These are phyloP conservation scores for Lasioglossum figueresi DNA, from an alignment of 2,888 invertebrate species.

Conservation along the genomic window DNA sequence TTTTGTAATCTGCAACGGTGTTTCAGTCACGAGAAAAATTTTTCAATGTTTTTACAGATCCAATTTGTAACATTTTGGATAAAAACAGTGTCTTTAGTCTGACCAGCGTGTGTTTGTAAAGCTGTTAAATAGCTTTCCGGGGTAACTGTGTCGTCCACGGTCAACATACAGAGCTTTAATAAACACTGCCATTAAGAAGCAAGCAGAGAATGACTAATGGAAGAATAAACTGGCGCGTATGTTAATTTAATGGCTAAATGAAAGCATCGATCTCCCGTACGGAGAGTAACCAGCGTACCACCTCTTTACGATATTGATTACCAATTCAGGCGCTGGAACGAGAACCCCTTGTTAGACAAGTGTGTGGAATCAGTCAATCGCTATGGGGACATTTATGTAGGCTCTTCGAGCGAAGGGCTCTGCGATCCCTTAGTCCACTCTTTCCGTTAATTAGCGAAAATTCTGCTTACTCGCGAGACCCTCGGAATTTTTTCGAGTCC, in stretches of 20 bases:
- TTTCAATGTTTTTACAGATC: too few relatives aligned
- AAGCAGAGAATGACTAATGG: neutral
- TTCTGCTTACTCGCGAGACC: constrained; percentile 7
- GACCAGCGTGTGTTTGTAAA: neutral
- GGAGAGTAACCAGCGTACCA: neutral
- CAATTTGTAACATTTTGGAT: too few relatives aligned
- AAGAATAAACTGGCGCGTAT: neutral
- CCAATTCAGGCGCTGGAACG: neutral
- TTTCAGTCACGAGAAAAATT: too few relatives aligned
- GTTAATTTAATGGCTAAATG: constrained; percentile 11
- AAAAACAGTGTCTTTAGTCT: too few relatives aligned
- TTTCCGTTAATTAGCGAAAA: constrained; percentile 50
- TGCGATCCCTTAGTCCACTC: constrained; percentile 14
- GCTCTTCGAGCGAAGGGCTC: neutral
- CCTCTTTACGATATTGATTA: constrained; percentile 6
- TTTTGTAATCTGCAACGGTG: too few relatives aligned
- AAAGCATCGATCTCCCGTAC: neutral
- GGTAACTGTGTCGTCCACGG: neutral
- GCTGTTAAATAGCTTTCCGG: too few relatives aligned
- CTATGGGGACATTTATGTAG: constrained; percentile 24
- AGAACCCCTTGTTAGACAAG: constrained; percentile 14
- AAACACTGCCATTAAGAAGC: neutral
- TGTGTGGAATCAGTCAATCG: constrained; percentile 17
- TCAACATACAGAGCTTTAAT: neutral
- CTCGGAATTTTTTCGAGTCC: neutral